These are phyloP conservation scores for Eutolmus rufibarbis DNA, from an alignment of 2,888 invertebrate genomes.

Conservation along the genomic window DNA sequence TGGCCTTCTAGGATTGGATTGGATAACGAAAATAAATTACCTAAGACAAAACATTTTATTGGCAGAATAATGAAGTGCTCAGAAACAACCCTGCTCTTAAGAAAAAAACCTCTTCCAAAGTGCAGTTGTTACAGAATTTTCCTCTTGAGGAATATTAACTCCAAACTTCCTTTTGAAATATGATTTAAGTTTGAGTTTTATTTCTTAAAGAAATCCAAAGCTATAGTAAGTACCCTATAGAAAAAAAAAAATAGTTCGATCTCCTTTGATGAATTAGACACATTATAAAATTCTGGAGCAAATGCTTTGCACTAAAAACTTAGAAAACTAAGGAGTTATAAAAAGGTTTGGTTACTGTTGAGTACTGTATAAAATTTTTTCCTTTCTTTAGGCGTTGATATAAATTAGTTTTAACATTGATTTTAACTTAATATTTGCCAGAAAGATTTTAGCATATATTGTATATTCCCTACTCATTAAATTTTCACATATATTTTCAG, in stretches of 20 bases:
- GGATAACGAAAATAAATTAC: neutral
- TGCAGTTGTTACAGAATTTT: neutral
- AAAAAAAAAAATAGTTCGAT: neutral
- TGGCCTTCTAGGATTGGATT: neutral
- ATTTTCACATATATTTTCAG: conserved; percentile 57
- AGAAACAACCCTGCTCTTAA: neutral
- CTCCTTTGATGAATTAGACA: neutral
- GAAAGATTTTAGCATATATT: too few relatives aligned
- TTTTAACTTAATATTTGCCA: neutral
- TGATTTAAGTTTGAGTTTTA: neutral
- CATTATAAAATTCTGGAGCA: too few relatives aligned
- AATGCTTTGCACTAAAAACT: neutral
- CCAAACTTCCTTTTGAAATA: neutral
- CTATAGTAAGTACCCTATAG: neutral
- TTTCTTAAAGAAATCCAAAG: neutral
- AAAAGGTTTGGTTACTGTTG: too few relatives aligned
- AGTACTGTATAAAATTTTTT: too few relatives aligned
- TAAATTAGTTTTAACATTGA: neutral
- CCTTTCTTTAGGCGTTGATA: neutral
- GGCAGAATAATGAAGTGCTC: neutral
- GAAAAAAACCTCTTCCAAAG: neutral
- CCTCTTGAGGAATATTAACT: neutral
- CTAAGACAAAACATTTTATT: neutral
- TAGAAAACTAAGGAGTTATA: too few relatives aligned
- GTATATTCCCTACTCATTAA: neutral